These are phyloP conservation scores for Anser brachyrhynchus DNA, from an alignment of 2,113 vertebrate genomes.

Conservation along the genomic window DNA sequence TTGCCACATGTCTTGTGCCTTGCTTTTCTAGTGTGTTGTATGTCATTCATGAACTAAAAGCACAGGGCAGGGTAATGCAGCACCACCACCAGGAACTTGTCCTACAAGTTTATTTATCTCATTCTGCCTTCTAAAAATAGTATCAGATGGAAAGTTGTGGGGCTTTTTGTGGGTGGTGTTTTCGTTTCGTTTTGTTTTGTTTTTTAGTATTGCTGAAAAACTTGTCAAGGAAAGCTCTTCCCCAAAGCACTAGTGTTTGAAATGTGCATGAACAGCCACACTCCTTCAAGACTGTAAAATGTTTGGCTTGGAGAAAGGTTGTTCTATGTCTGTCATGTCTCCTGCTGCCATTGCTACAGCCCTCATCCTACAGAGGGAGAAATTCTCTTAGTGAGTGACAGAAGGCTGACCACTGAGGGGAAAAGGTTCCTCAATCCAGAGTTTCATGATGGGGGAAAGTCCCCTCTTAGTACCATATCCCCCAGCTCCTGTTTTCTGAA, in stretches of 20 bases:
- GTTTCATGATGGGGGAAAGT: not conserved
- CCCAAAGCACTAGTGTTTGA: too few species aligned
- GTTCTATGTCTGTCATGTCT: too few species aligned
- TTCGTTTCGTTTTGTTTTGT: too few species aligned
- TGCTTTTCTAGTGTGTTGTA: not conserved
- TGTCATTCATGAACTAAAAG: not conserved
- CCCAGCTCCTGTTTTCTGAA: not conserved
- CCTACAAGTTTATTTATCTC: not conserved
- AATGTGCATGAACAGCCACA: too few species aligned
- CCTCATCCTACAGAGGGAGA: not conserved
- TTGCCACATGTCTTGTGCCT: not conserved
- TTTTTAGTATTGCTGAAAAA: too few species aligned
- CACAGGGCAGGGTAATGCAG: not conserved
- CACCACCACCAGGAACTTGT: not conserved
- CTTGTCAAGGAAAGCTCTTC: too few species aligned
- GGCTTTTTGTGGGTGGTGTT: too few species aligned
- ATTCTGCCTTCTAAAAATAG: not conserved
- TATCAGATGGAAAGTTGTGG: not conserved
- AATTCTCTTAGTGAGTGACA: not conserved
- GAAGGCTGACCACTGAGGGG: accelerated
- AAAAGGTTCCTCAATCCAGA: not conserved
- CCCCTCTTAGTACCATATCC: too few species aligned
- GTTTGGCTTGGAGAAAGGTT: too few species aligned
- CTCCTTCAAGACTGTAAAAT: too few species aligned
- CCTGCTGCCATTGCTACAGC: not conserved